Base-by-base conservation (phyloP, 2,888 invertebrate species). In the Orthosia incerta region DNA sequence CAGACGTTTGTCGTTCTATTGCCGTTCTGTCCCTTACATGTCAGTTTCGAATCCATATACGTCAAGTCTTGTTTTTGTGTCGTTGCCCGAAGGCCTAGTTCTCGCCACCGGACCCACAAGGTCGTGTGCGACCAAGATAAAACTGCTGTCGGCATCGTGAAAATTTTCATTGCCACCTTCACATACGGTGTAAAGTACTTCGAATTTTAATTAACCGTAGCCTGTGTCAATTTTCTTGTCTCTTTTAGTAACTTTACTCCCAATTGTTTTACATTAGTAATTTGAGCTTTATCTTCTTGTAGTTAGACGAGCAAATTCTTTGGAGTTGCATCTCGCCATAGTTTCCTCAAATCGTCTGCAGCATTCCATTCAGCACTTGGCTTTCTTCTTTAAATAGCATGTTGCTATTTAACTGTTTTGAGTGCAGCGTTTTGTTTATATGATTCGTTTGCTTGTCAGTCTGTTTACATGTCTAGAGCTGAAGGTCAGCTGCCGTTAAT, bases 11-110 rank as follows among this genome's bases (percentile, higher is more conserved):
- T 88, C 85, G 89, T 87, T 87, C 88, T 88, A 89, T 91, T 89
- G 91, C 90, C 86, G 90, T 89, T 89, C 89, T 91, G 91, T 90
- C 82, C 91, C 92, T 89, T 90, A 89, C 90, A 87, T 79, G 89
- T 88, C 86, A 84, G 68, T 86, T 83, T 82, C 83, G 79, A 86
- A 89, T 85, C 95, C 95, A 90, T 95, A 93, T 94, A 94, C 81
- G 95, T 91, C 88, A 82, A 89, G 90, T 87, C 93, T 78, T 89
- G 91, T 96, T 96, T 96, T 96, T 96, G 89, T 92, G 69, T 87
- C 90, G 86, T 91, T 94, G 94, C 92, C 94, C 94, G 92, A 90
- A 91, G 94, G 91, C 94, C 94, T 90, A 94, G 93, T 92, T 94
- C 76, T 86, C 83, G 88, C 86, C 87, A 88, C 87, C 86, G 90